phyloP scores from a whole-genome alignment of 1,140 invertebrate genomes.

The Leptestheria dahalacensis region DNA sequence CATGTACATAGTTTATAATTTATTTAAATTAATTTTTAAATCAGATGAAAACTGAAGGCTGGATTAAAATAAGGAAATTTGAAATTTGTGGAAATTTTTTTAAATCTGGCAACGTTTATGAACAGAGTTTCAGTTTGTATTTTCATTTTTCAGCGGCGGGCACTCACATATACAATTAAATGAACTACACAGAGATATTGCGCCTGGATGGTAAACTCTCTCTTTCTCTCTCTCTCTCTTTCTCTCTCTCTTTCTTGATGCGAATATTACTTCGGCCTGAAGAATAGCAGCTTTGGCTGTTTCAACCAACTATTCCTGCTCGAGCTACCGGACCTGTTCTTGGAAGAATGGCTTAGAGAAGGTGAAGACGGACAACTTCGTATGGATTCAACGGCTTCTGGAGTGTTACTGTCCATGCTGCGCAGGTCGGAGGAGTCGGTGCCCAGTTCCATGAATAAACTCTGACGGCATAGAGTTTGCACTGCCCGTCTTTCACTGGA shows the following conservation, averaged over 20 bases:
- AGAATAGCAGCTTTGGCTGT: background rate
- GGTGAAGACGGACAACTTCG: conserved; percentile 9
- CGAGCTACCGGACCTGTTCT: background rate
- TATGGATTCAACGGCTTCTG: background rate
- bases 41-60: no score
- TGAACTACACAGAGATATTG: no score
- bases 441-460: conserved; percentile 41
- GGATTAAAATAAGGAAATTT: no score
- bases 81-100: no score
- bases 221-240: no score
- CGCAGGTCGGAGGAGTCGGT: background rate
- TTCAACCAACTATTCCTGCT: background rate
- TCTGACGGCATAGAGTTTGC: conserved; percentile 42
- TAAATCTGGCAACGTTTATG: no score
- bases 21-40: no score
- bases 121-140: no score
- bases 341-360: background rate
- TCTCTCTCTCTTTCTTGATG: no score
- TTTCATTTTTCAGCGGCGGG: background rate
- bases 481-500: conserved; percentile 14
- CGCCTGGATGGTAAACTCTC: no score
- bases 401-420: background rate
- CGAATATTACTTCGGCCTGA: background rate
- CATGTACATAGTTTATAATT: no score
- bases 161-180: no score